Base-by-base conservation (phyloP, 2,113 vertebrate genomes). In the Shinisaurus crocodilurus region DNA sequence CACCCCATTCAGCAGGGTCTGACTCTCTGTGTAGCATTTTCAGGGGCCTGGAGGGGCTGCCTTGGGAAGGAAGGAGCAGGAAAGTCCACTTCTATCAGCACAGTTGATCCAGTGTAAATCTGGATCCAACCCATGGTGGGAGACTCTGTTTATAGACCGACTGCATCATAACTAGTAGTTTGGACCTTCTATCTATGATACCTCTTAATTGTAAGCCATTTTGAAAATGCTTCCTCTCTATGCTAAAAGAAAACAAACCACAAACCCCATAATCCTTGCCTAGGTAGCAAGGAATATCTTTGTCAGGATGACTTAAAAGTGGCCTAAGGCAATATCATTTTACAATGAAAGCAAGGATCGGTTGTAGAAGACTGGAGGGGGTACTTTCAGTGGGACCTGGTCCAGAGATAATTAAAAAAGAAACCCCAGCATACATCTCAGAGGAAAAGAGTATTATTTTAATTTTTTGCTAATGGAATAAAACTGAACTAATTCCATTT, bases 401-500 rank as follows among this genome's bases (percentile, higher is more conserved):
- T 67, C 25, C 25, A 57, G 1, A 77, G 43, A 77, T 72, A 72
- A 65, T 25, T 89, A 67, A 82, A 82, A 82, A 25, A 54, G 50
- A 63, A 86, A 87, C 0, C 6, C 50, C n/a, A 54, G 80, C 13
- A 5, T 65, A 88, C 91, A 90, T n/a, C 13, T 43, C 82, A 70
- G 65, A 84, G 90, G 25, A 13, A 15, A 34, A 93, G 90, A 88
- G 75, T 86, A 63, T 91, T 25, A 20, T n/a, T 94, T 92, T 88
- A 85, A 87, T 69, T 91, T 23, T 91, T 92, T 93, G 84, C 83
- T 94, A 94, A 92, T 90, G 86, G 79, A 92, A 86, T 92, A 95
- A 93, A 96, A 77, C 76, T 67, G 87, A 89, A 90, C 91, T 92
- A 94, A 96, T 95, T 80, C 72, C 86, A 91, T 96, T 96, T 96